Percentiles rank a stretch among this genome's conserved stretches.
Evolutionary conservation across 1,140 invertebrate genomes (phyloP).

Genomic region (Ridgeia piscesae): DNA sequence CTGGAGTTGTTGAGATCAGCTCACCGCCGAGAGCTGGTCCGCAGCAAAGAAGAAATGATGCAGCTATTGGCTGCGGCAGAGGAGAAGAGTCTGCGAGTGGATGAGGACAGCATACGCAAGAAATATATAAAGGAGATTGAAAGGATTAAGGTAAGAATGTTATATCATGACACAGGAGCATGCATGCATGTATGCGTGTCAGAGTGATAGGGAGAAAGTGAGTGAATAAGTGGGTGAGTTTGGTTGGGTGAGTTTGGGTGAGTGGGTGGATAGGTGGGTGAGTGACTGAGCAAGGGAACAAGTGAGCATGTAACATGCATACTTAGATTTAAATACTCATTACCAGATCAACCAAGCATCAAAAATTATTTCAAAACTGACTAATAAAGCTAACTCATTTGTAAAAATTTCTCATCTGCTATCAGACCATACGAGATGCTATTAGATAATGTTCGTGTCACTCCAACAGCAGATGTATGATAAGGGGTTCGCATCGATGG

Average conservation of each 20-base stretch:
- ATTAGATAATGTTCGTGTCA: conserved; percentile 16
- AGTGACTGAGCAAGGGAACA: too few relatives aligned
- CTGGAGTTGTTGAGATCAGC: conserved; percentile 21
- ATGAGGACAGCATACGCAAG: conserved; percentile 72
- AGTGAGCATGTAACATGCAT: too few relatives aligned
- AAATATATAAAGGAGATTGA: conserved; percentile 84
- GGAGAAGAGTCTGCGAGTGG: conserved; percentile 43
- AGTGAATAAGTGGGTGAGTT: too few relatives aligned
- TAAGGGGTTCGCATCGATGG: conserved; percentile 82
- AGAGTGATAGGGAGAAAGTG: too few relatives aligned
- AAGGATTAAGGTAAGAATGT: conserved; percentile 67
- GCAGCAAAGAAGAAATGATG: conserved; percentile 30
- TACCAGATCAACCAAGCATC: too few relatives aligned
- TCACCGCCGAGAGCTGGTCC: conserved; percentile 27
- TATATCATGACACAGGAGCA: neutral
- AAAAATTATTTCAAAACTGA: too few relatives aligned
- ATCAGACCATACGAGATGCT: neutral
- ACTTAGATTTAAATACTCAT: too few relatives aligned
- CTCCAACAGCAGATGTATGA: conserved; percentile 72
- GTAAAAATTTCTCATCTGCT: neutral
- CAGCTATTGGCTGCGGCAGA: conserved; percentile 25
- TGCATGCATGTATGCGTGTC: too few relatives aligned
- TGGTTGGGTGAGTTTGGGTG: too few relatives aligned
- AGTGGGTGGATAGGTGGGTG: too few relatives aligned
- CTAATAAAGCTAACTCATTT: too few relatives aligned